phyloP scores from a whole-genome alignment of 2,888 invertebrate genomes.

The Loripinus fragilis region DNA sequence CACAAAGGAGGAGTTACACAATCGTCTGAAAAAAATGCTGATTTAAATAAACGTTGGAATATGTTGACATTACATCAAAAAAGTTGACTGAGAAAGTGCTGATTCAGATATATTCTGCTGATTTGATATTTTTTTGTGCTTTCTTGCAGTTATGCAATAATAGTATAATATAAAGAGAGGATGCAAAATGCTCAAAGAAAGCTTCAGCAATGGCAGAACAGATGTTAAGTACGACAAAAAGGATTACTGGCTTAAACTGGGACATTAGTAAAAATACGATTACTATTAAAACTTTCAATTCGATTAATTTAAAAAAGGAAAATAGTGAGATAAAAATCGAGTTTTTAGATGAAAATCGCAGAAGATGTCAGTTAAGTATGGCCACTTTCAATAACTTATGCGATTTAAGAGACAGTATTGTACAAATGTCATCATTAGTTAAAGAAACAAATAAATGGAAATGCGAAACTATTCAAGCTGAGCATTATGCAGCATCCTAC shows the following conservation, averaged over 20 bases:
- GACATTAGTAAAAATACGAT: background rate
- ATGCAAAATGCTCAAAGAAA: background rate
- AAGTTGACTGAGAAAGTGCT: background rate
- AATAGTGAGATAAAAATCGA: background rate
- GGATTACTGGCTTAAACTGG: slow-evolving; percentile 7
- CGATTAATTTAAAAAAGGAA: background rate
- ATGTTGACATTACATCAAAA: background rate
- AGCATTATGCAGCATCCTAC: background rate
- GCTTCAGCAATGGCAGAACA: slow-evolving; percentile 6
- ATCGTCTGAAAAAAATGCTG: background rate
- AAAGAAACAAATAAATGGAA: background rate
- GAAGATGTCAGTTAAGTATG: slow-evolving; percentile 1
- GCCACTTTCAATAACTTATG: background rate
- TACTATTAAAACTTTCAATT: background rate
- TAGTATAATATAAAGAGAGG: background rate
- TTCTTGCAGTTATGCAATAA: background rate
- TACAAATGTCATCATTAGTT: background rate
- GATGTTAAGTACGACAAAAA: background rate
- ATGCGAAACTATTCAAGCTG: background rate
- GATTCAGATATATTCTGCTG: background rate
- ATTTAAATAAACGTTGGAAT: background rate
- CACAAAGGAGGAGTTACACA: background rate
- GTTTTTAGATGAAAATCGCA: slow-evolving; percentile 7
- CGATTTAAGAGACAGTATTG: background rate
- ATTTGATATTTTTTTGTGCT: background rate